Conservation (phyloP, 2,888 invertebrate species). For the Morpho helenor region DNA sequence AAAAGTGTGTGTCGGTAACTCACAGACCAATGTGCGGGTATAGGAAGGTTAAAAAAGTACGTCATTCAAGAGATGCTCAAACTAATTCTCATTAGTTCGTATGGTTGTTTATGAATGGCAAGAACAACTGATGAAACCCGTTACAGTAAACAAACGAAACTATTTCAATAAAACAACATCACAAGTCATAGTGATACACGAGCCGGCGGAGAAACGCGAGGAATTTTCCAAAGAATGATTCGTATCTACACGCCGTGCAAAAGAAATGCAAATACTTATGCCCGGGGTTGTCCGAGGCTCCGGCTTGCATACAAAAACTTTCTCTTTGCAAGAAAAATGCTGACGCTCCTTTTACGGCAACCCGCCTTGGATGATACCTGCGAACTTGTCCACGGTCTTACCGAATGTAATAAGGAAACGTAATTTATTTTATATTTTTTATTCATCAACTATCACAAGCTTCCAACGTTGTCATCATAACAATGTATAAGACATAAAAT, state of each 20-base stretch:
- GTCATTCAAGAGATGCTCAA: too few relatives aligned
- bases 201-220: constrained; percentile 32
- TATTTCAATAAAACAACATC: not conserved
- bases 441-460: not conserved
- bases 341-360: constrained; percentile 61
- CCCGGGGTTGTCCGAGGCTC: constrained; percentile 47
- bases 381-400: constrained; percentile 25
- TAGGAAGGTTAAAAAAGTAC: too few relatives aligned
- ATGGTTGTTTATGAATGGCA: too few relatives aligned
- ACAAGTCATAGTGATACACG: constrained; percentile 9
- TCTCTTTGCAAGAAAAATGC: constrained; percentile 62
- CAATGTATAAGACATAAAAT: too few relatives aligned
- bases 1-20: too few relatives aligned
- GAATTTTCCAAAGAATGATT: constrained; percentile 42
- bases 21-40: too few relatives aligned
- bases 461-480: too few relatives aligned
- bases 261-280: constrained; percentile 70
- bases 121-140: not conserved
- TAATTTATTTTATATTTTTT: constrained; percentile 14
- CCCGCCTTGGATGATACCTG: constrained; percentile 45
- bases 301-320: constrained; percentile 61
- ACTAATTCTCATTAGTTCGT: too few relatives aligned
- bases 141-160: not conserved
- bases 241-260: constrained; percentile 45
- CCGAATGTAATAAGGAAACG: constrained; percentile 14